Evolutionary conservation across 2,113 vertebrate genomes (phyloP).

Genomic region (Ictalurus furcatus): DNA sequence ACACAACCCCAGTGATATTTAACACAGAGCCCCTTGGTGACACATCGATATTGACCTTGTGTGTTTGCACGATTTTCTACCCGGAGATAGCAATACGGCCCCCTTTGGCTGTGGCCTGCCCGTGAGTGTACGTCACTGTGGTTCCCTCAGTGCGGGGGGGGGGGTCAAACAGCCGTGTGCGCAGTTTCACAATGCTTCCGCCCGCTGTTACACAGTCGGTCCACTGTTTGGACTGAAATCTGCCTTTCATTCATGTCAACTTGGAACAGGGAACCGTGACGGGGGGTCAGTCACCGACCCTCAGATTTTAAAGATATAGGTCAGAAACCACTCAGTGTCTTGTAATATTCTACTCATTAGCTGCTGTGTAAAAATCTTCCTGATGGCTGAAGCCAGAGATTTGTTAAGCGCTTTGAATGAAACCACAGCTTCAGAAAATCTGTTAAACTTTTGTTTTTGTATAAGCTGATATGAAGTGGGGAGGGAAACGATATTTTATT

Average conservation of each 20-base stretch:
- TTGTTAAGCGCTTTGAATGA: constrained; percentile 60
- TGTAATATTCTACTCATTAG: constrained; percentile 58
- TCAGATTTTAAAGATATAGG: constrained; percentile 77
- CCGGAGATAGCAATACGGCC: constrained; percentile 54
- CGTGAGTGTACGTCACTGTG: constrained; percentile 62
- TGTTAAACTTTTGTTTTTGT: background rate
- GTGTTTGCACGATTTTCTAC: constrained; percentile 54
- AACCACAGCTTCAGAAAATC: constrained; percentile 10
- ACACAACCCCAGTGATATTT: constrained; percentile 51
- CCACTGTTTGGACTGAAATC: constrained; percentile 73
- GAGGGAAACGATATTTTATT: background rate
- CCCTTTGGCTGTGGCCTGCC: constrained; percentile 27
- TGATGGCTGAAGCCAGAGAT: constrained; percentile 48
- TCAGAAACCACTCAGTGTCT: constrained; percentile 62
- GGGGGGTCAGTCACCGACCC: constrained; percentile 62
- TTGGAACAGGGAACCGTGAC: constrained; percentile 57
- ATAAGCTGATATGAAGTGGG: background rate
- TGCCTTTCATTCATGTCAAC: constrained; percentile 68
- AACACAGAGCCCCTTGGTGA: constrained; percentile 38
- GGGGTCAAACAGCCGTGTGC: constrained; percentile 74
- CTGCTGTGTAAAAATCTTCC: constrained; percentile 56
- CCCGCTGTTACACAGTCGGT: constrained; percentile 62
- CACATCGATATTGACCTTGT: constrained; percentile 55
- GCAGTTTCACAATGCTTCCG: constrained; percentile 68
- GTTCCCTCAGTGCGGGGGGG: constrained; percentile 62